Base-by-base conservation (phyloP, 2,888 invertebrate genomes). In the Protonemura montana region DNA sequence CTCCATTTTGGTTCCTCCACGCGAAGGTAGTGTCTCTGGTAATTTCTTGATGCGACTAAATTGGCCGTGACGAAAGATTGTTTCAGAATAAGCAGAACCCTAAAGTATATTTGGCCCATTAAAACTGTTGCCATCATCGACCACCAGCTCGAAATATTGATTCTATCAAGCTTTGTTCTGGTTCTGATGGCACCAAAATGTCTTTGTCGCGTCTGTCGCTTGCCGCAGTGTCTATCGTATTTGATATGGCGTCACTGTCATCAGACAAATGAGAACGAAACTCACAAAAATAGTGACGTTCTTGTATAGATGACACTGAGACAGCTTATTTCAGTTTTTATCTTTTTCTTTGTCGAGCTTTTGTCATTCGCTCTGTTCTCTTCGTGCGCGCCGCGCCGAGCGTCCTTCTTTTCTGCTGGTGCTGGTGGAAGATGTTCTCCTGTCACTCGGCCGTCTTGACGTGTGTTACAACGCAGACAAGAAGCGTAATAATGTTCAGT, bases 401-500 rank as follows among this genome's bases (percentile, higher is more conserved):
- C 35, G 35, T 35, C 35, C 35, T 35, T 35, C 35, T 35, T 35
- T 35, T 35, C 5, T 10, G 10, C 35, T 35, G 35, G 35, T 10
- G 35, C 59, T 59, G 16, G 42, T 85, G 82, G 83, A 85, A 86
- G 86, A 86, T 87, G 87, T 86, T 86, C 87, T 87, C 86, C 86
- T 86, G 87, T 88, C 88, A 86, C 87, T 86, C 87, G 86, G 27
- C 81, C 21, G 82, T 77, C 85, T 81, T 87, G 87, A 87, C 86
- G 86, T 87, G 86, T 86, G 87, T 86, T 86, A 88, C 87, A 84
- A 82, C 27, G 86, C 85, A 86, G 85, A 88, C 88, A 87, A 87
- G 88, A 86, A 88, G 89, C 89, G 91, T 91, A 91, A 91, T 91
- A 91, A 91, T 91, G 91, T 90, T 90, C 91, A 90, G 90, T 90